Conservation (phyloP, 2,113 vertebrate genomes). For the Alexandromys fortis region DNA sequence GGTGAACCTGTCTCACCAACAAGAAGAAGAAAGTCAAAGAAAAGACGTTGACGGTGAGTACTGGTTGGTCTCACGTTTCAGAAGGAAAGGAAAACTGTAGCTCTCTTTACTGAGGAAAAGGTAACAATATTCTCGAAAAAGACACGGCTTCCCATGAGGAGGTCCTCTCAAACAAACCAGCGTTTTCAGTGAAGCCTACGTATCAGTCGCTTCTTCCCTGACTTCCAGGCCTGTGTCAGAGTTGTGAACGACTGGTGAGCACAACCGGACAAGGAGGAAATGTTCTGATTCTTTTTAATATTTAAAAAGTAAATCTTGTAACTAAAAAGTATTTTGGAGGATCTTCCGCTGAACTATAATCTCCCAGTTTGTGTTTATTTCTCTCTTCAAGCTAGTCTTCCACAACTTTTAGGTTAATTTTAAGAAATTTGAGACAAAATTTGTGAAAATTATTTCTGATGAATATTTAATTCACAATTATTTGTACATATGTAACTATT, state of each 20-base stretch:
- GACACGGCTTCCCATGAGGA: background rate
- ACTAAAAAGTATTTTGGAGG: background rate
- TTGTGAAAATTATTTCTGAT: background rate
- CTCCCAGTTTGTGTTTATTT: background rate
- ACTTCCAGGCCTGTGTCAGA: background rate
- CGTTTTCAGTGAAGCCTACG: background rate
- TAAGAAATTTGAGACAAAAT: background rate
- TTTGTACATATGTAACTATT: background rate
- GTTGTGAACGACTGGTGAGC: rapidly evolving
- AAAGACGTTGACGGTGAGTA: background rate
- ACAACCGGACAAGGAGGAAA: background rate
- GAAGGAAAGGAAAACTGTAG: background rate
- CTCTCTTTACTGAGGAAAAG: background rate
- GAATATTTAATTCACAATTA: background rate
- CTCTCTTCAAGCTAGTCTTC: background rate
- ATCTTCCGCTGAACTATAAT: background rate
- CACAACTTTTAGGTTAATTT: background rate
- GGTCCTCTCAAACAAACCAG: background rate
- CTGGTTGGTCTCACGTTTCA: background rate
- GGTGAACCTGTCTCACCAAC: too few species aligned
- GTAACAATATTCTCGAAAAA: background rate
- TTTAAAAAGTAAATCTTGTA: background rate
- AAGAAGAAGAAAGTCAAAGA: background rate
- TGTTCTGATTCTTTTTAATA: background rate
- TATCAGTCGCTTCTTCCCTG: background rate